These are phyloP conservation scores for Hemistola chrysoprasaria DNA, from an alignment of 2,888 invertebrate genomes.

Conservation along the genomic window DNA sequence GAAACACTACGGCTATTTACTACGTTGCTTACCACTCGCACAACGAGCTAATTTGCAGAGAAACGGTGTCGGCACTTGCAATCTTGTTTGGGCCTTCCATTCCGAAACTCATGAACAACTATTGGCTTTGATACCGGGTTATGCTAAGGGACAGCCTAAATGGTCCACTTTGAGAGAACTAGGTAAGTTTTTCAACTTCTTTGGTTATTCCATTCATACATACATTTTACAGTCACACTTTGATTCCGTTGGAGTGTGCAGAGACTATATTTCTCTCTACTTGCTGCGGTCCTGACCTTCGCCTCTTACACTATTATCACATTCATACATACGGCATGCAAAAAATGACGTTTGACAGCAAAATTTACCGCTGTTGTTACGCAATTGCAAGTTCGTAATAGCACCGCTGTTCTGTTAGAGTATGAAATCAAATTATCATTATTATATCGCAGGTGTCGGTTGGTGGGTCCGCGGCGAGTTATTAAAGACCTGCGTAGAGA, in stretches of 20 bases:
- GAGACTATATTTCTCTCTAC: no score
- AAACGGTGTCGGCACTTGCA: slow-evolving; percentile 93
- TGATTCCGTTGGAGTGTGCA: no score
- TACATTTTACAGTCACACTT: no score
- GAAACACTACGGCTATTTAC: slow-evolving; percentile 97
- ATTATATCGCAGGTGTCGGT: slow-evolving; percentile 84
- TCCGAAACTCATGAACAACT: slow-evolving; percentile 98
- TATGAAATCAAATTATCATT: no score
- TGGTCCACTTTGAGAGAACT: slow-evolving; percentile 96
- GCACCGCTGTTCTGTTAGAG: no score
- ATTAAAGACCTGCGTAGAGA: slow-evolving; percentile 93
- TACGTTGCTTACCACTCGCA: slow-evolving; percentile 94
- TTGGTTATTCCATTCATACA: no score
- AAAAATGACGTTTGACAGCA: no score
- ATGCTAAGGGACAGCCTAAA: slow-evolving; percentile 90
- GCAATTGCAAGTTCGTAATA: no score
- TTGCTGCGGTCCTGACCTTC: no score
- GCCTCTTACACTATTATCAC: no score
- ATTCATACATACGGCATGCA: no score
- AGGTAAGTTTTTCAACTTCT: slow-evolving; percentile 75
- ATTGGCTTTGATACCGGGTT: slow-evolving; percentile 93
- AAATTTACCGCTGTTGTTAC: no score
- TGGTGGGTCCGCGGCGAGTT: slow-evolving; percentile 97
- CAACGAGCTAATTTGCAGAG: slow-evolving; percentile 94
- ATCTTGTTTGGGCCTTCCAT: slow-evolving; percentile 99